phyloP scores from a whole-genome alignment of 2,797 vertebrate species.

The Cyclopterus lumpus region DNA sequence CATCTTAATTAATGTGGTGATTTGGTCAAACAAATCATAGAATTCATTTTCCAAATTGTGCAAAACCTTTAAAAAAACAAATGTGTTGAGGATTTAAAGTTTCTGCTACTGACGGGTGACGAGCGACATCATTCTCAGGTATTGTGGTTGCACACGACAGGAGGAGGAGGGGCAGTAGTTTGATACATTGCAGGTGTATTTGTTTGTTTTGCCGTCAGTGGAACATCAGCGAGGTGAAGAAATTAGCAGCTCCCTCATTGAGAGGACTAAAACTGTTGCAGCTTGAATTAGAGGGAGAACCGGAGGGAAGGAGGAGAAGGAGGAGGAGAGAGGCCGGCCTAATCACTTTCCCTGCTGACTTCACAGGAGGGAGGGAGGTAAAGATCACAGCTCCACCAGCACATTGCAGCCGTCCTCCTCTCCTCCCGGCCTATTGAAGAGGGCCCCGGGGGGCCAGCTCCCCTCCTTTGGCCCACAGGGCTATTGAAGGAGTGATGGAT shows the following conservation, averaged over 20 bases:
- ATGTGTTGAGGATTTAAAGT: background rate
- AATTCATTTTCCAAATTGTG: too few relatives aligned
- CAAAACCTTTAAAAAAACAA: background rate
- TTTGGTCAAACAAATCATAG: too few relatives aligned
- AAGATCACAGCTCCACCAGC: conserved; percentile 81
- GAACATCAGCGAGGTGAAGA: conserved; percentile 43
- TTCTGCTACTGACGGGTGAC: background rate
- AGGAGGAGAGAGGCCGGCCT: conserved; percentile 67
- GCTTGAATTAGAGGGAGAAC: conserved; percentile 46
- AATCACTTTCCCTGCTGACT: conserved; percentile 87
- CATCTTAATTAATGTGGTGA: background rate
- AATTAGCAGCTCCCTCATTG: conserved; percentile 52
- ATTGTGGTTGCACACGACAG: background rate
- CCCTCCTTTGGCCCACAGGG: conserved; percentile 72
- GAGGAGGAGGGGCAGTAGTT: too few relatives aligned
- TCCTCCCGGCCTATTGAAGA: conserved; percentile 73
- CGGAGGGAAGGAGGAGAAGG: conserved; percentile 63
- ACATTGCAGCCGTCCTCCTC: conserved; percentile 63
- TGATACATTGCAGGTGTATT: conserved; percentile 29
- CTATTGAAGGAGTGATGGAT: conserved; percentile 85
- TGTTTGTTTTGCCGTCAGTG: conserved; percentile 21
- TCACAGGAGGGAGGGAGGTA: conserved; percentile 78
- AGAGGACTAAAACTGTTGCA: conserved; percentile 49
- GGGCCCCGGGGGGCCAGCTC: conserved; percentile 74
- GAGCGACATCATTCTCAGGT: background rate